Base-by-base conservation (phyloP, 2,888 invertebrate genomes). In the Chaetogeoica ovagalla region DNA sequence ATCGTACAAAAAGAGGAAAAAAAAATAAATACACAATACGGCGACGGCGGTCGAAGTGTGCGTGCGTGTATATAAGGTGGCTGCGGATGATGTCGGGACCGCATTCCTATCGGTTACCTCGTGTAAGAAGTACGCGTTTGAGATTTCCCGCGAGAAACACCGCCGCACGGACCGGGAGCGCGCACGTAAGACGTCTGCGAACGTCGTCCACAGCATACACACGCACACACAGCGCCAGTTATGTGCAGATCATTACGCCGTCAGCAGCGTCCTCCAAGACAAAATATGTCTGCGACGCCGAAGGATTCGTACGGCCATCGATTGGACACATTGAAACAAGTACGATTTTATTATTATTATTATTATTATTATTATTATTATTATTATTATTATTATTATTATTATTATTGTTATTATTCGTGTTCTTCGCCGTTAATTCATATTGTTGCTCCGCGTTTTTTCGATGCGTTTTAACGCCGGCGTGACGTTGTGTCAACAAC, bases 51-150 rank as follows among this genome's bases (percentile, higher is more conserved):
- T 1, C 13, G 55, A 9, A 37, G 19, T 30, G 30, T 30, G 30
- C 4, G 30, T 43, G 30, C 0, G 57, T 63, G 63, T 79, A 79
- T 79, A 79, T 79, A 79, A 79, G 79, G 71, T 57, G 37, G 79
- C 63, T 63, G 70, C 70, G 39, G 79, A 79, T 8, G 71, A 63
- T 71, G 63, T 57, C 79, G 65, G 71, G 43, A 79, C 79, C 79
- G 70, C 79, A 79, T 79, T 79, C 79, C 79, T 39, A 79, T 79
- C 70, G 71, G 71, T 7, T 71, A 76, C 75, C 63, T 39, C 17
- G 7, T 23, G 55, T n/a, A 52, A 74, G 43, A 62, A 43, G 9
- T 9, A 19, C 70, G n/a, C 39, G 17, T 60, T 4, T 30, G 30
- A 60, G 39, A 30, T 23, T 23, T 21, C 13, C 59, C 37, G 23